A percentile compares a stretch with the other conserved stretches of the same genome.
These are phyloP conservation scores for Globodera rostochiensis DNA, from an alignment of 1,140 invertebrate genomes.

Conservation along the genomic window DNA sequence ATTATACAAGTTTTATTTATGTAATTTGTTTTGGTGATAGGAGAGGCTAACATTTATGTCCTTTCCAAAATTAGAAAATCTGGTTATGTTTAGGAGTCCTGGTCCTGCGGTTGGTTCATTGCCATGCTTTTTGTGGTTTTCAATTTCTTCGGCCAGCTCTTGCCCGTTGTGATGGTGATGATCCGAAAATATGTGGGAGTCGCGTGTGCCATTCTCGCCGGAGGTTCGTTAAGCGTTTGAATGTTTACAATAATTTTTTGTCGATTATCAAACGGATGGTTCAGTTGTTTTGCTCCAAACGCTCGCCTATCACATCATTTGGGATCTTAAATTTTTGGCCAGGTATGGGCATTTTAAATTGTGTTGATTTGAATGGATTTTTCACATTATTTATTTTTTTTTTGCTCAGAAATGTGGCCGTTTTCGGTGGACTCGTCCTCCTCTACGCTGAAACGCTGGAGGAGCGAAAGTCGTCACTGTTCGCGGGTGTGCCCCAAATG, in stretches of 20 bases:
- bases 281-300: constrained; percentile 87
- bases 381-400: background rate
- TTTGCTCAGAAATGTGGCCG: constrained; percentile 80
- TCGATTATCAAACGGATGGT: background rate
- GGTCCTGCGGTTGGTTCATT: constrained; percentile 91
- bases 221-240: constrained; percentile 60
- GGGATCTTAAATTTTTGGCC: constrained; percentile 91
- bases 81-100: constrained; percentile 76
- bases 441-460: constrained; percentile 84
- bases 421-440: constrained; percentile 90
- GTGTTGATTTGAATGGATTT: too few relatives aligned
- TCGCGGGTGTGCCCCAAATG: constrained; percentile 94
- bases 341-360: constrained; percentile 66
- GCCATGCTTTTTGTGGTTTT: constrained; percentile 87
- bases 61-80: background rate
- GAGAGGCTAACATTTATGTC: background rate
- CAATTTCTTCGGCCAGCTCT: constrained; percentile 92
- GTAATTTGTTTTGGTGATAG: too few relatives aligned
- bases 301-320: constrained; percentile 77
- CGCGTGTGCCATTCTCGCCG: constrained; percentile 90
- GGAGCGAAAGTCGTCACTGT: constrained; percentile 79
- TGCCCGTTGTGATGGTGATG: constrained; percentile 70
- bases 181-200: constrained; percentile 87
- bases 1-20: too few relatives aligned
- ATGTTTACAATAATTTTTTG: background rate